These are phyloP conservation scores for Manduca sexta DNA, from an alignment of 1,140 invertebrate genomes.

Conservation along the genomic window DNA sequence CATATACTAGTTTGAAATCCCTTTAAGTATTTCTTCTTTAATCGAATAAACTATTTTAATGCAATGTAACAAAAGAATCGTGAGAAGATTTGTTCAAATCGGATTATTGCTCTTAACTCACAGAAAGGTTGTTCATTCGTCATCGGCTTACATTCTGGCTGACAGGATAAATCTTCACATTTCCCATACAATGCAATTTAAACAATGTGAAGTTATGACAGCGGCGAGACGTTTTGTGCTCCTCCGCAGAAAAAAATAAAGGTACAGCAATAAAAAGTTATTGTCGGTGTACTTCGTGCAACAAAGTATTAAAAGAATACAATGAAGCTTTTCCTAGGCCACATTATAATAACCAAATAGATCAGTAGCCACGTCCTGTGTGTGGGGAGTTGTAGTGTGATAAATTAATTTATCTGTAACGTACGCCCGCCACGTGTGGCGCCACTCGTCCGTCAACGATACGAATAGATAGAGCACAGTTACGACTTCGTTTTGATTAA, in stretches of 20 bases:
- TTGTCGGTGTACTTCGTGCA: conserved; percentile 4
- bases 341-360: conserved; percentile 11
- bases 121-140: conserved; percentile 1
- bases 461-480: no score
- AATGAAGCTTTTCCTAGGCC: conserved; percentile 7
- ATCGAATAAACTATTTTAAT: no score
- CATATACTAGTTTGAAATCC: no score
- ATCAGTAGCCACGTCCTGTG: conserved; percentile 8
- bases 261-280: conserved; percentile 15
- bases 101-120: background rate
- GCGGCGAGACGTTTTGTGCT: conserved; percentile 16
- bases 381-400: background rate
- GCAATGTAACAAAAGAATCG: no score
- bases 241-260: conserved; percentile 19
- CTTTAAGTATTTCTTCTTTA: no score
- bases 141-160: background rate
- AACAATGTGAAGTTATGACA: conserved; percentile 23
- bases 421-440: no score
- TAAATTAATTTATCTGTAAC: no score
- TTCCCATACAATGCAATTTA: conserved; percentile 22
- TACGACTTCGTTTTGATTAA: no score
- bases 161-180: conserved; percentile 10
- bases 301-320: conserved; percentile 8
- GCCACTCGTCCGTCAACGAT: no score
- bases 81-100: background rate